Evolutionary conservation across 1,140 invertebrate species (phyloP), one percentile per base, ranked within the genome.

Genomic region (Drepana arcuata): DNA sequence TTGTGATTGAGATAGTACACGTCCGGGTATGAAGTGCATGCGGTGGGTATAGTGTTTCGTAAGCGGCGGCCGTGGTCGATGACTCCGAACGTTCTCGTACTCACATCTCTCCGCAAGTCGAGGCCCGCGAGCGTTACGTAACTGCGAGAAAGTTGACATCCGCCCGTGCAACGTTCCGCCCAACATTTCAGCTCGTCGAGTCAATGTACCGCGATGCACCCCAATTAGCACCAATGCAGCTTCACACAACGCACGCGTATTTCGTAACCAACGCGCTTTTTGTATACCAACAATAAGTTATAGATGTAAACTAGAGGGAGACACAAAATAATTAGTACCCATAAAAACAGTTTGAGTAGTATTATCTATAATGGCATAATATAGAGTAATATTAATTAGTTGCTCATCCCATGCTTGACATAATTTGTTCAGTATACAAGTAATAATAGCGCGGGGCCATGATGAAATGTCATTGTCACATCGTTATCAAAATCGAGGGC

Each of bases 71-170:
- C 57, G 68, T 82, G 78, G 78, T 82, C 78, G 78, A 78, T 78
- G 78, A 79, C 78, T 68, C 55, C 74, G 72, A 79, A 77, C 66
- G 67, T 70, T 71, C 77, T 78, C 65, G 67, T 78, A 78, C 72
- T 68, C 41, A 40, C 70, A 75, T 73, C 71, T 77, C 65, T 67
- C 67, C 47, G 61, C 34, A n/a, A n/a, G n/a, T n/a, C n/a, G n/a
- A n/a, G n/a, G n/a, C n/a, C n/a, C n/a, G n/a, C n/a, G n/a, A n/a
- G 44, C 34, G 57, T 81, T 82, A 70, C 72, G 74, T 74, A 82
- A 82, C 56, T 37, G 59, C 74, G 72, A 70, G 77, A 82, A 82
- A 82, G 77, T 78, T 73, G 77, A 74, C 72, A 72, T 77, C 61
- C 61, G 54, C 50, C 46, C 35, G 50, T 44, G 41, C 41, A 46